Conservation (phyloP, 1,140 invertebrate genomes). For the Pollicipes pollicipes region DNA sequence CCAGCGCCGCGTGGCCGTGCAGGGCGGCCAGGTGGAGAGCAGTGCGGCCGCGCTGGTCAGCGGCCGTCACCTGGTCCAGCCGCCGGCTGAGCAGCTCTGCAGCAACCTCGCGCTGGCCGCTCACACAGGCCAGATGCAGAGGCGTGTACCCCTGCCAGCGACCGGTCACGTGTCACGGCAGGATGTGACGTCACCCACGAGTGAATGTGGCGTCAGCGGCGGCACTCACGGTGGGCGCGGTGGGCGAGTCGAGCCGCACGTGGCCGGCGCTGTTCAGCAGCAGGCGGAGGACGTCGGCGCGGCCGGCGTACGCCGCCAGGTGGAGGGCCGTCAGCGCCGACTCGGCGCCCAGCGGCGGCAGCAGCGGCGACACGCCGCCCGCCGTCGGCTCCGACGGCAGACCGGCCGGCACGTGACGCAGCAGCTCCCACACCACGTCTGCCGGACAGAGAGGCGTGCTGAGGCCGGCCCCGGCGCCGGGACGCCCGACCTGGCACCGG, state of each 20-base stretch:
- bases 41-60: too few relatives aligned
- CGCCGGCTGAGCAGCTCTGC: slow-evolving; percentile 83
- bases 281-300: slow-evolving; percentile 89
- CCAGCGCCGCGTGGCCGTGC: too few relatives aligned
- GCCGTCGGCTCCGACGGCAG: slow-evolving; percentile 84
- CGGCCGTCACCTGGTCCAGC: slow-evolving; percentile 43
- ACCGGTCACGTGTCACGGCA: too few relatives aligned
- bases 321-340: slow-evolving; percentile 87
- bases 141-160: slow-evolving; percentile 64
- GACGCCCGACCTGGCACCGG: too few relatives aligned
- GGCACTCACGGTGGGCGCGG: slow-evolving; percentile 48
- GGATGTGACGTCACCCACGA: background rate
- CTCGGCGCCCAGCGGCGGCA: slow-evolving; percentile 63
- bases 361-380: slow-evolving; percentile 34
- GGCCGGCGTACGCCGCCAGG: slow-evolving; percentile 86
- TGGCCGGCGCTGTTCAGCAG: slow-evolving; percentile 91
- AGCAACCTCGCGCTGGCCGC: slow-evolving; percentile 85
- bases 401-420: slow-evolving; percentile 78
- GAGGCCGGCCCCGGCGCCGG: too few relatives aligned
- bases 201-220: background rate
- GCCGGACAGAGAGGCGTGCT: background rate
- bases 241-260: slow-evolving; percentile 77
- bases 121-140: slow-evolving; percentile 85
- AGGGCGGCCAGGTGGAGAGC: too few relatives aligned
- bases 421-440: slow-evolving; percentile 87